Base-by-base conservation (phyloP, 2,797 vertebrate genomes). In the Halcyon smyrnensis region DNA sequence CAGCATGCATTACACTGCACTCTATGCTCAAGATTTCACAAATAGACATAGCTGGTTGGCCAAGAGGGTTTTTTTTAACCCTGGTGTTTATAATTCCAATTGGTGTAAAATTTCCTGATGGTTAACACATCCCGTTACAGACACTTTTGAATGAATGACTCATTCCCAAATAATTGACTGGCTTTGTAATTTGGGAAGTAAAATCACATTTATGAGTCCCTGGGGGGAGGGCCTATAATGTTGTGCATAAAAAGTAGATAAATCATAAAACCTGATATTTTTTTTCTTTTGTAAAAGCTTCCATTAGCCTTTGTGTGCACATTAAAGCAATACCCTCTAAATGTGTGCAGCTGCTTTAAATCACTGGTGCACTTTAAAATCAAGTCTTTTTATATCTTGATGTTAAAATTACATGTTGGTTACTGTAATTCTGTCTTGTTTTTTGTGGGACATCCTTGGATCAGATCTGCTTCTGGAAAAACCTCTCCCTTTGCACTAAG, bases 11-110 rank as follows among this genome's bases (percentile, higher is more conserved):
- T 32, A 32, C 11, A 11, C 45, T 32, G 43, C 3, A 2, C 45
- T 89, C 76, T 64, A 30, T 71, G 73, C 87, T 90, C 89, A 86
- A 25, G 76, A 65, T 75, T 98, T 97, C 93, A 89, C 74, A 84
- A 94, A 93, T 46, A 96, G 91, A 95, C 64, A 89, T 89, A 84
- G 85, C 79, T 90, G 91, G 96, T 96, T 70, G 81, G 93, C 93
- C 87, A 95, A 96, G 59, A 79, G 65, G 56, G 11, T 12, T 21
- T 21, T 23, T 96, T 97, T 95, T 95, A 95, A 97, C 65, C 87
- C 97, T 98, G 95, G 98, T 98, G 97, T 98, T 98, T 98, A 98
- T 98, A 98, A 98, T 98, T 98, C 97, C 98, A 98, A 98, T 98
- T 98, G 98, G 98, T 97, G 95, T 98, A 97, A 98, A 98, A 97